Percentiles rank a stretch among this genome's conserved stretches.
These are phyloP conservation scores for Arnoldichthys spilopterus DNA, from an alignment of 2,797 vertebrate species.

Conservation along the genomic window DNA sequence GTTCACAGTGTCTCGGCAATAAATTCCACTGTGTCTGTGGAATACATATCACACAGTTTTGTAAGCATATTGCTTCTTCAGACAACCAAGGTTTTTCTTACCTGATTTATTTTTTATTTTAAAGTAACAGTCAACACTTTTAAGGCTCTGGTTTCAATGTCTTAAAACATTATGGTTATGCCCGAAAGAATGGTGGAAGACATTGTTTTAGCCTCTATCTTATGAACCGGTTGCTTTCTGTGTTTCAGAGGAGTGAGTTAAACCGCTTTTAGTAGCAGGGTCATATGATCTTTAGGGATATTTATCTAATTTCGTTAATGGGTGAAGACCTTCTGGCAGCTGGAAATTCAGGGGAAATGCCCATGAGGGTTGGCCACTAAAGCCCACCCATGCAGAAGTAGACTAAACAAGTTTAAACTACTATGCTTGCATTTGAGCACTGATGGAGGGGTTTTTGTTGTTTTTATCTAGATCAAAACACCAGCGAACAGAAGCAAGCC, in stretches of 20 bases:
- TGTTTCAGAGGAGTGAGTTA: neutral
- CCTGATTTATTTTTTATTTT: neutral
- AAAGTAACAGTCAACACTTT: neutral
- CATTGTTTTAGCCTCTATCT: neutral
- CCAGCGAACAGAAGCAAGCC: conserved; percentile 97
- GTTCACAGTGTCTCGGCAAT: neutral
- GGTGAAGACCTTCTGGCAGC: conserved; percentile 33
- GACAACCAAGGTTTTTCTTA: neutral
- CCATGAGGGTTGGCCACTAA: conserved; percentile 31
- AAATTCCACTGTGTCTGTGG: conserved; percentile 7
- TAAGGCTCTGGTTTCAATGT: neutral
- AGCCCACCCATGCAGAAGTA: conserved; percentile 55
- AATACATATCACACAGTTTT: conserved; percentile 6
- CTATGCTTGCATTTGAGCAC: conserved; percentile 42
- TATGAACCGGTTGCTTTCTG: neutral
- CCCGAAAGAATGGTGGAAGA: neutral
- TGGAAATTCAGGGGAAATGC: conserved; percentile 30
- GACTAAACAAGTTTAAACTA: conserved; percentile 57
- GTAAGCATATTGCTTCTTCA: neutral
- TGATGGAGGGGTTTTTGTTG: conserved; percentile 51
- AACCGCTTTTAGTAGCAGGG: neutral
- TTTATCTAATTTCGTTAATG: conserved; percentile 20
- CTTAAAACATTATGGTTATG: too few relatives aligned
- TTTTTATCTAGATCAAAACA: conserved; percentile 87
- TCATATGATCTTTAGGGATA: conserved; percentile 2